Conservation (phyloP, 2,113 vertebrate genomes). For the Bubo bubo region DNA sequence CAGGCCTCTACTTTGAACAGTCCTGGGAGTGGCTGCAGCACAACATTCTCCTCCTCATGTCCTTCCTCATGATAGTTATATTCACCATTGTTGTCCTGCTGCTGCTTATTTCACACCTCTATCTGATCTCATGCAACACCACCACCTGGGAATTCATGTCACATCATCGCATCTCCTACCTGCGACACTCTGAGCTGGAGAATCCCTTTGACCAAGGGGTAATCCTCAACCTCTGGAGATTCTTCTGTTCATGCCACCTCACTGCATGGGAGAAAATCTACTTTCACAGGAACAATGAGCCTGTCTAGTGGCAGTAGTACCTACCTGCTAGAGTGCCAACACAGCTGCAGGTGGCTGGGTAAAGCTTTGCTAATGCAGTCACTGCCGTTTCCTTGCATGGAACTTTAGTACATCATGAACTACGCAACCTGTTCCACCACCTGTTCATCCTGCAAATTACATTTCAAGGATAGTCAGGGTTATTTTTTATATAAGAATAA, state of each 20-base stretch:
- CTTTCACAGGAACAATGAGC: constrained; percentile 76
- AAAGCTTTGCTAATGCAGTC: neutral
- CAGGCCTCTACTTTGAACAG: constrained; percentile 79
- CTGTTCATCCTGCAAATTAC: neutral
- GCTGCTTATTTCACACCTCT: constrained; percentile 88
- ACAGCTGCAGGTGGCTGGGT: neutral
- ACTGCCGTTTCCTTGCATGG: neutral
- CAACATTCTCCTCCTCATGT: constrained; percentile 80
- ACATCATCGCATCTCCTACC: constrained; percentile 91
- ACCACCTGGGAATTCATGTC: constrained; percentile 99
- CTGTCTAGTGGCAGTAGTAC: constrained; percentile 62
- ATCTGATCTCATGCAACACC: constrained; percentile 90
- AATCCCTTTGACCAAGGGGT: constrained; percentile 92
- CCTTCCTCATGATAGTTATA: constrained; percentile 75
- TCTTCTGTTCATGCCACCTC: constrained; percentile 86
- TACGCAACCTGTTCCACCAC: neutral
- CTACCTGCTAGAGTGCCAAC: neutral
- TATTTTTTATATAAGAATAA: neutral
- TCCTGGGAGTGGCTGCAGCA: constrained; percentile 85
- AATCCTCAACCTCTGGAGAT: constrained; percentile 88
- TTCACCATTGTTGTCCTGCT: constrained; percentile 79
- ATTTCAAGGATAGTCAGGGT: neutral
- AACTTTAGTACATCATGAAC: neutral
- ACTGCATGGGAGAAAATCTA: constrained; percentile 90
- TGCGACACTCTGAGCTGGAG: constrained; percentile 81